Conservation (phyloP, 2,797 vertebrate species). For the Catharus ustulatus region DNA sequence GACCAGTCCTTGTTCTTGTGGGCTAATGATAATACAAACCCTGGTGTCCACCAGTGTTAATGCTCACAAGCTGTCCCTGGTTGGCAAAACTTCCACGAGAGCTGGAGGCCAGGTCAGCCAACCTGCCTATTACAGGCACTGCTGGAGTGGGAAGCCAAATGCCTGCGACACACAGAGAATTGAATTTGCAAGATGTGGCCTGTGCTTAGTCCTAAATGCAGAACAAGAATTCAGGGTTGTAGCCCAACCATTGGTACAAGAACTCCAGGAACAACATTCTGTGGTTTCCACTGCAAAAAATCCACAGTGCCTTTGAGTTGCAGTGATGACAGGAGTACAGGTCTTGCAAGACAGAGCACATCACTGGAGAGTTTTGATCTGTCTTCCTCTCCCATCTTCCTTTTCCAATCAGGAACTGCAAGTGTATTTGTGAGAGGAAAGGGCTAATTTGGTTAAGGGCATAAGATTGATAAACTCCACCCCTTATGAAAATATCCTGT, state of each 20-base stretch:
- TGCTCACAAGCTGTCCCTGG: fast-evolving
- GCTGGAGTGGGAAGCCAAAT: neutral
- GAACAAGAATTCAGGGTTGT: neutral
- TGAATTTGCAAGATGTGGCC: neutral
- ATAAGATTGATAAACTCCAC: neutral
- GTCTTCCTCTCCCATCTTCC: neutral
- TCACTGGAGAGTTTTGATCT: neutral
- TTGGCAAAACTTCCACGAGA: neutral
- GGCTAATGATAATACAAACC: neutral
- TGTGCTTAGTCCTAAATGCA: neutral
- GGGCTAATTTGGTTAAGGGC: neutral
- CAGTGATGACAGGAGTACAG: neutral
- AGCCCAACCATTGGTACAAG: neutral
- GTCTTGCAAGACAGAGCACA: neutral
- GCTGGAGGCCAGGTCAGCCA: neutral
- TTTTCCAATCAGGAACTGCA: neutral
- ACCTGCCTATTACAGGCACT: neutral
- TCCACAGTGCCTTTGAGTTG: neutral
- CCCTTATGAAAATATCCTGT: slow-evolving; percentile 3
- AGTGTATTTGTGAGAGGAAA: neutral
- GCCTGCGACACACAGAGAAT: fast-evolving
- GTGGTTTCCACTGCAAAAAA: neutral
- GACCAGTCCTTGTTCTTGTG: neutral
- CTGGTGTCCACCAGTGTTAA: fast-evolving
- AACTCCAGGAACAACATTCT: neutral